These are phyloP conservation scores for Poecilia gillii DNA, from an alignment of 2,797 vertebrate genomes.

Conservation along the genomic window DNA sequence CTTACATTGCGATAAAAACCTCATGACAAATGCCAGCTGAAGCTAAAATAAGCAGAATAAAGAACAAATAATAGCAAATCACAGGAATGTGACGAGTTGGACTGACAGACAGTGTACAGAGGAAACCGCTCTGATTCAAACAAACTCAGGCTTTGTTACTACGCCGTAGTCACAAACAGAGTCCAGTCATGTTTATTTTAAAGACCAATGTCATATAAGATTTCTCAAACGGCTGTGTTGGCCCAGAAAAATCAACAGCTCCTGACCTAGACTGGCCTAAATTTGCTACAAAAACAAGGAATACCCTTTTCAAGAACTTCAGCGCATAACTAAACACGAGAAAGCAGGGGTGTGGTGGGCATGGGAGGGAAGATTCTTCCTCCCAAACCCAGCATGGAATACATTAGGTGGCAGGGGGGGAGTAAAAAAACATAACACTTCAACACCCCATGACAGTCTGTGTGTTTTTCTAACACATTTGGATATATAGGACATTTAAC, in stretches of 20 bases:
- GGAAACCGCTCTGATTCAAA: conserved; percentile 41
- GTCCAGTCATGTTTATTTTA: conserved; percentile 62
- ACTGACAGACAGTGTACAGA: conserved; percentile 47
- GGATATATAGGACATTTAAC: background rate
- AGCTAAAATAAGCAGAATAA: conserved; percentile 67
- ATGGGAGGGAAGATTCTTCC: background rate
- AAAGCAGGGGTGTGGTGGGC: conserved; percentile 7
- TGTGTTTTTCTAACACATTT: background rate
- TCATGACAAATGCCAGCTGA: conserved; percentile 80
- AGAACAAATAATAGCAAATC: conserved; percentile 73
- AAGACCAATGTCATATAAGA: conserved; percentile 58
- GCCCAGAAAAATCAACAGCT: conserved; percentile 47
- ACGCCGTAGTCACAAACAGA: conserved; percentile 55
- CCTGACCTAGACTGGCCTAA: conserved; percentile 53
- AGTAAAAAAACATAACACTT: conserved; percentile 27
- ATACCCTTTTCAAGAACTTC: conserved; percentile 58
- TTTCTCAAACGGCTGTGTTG: conserved; percentile 43
- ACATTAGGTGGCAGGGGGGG: conserved; percentile 24
- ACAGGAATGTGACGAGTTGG: conserved; percentile 49
- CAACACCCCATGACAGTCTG: background rate
- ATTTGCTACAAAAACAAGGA: conserved; percentile 53
- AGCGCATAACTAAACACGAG: conserved; percentile 40
- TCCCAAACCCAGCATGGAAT: conserved; percentile 6
- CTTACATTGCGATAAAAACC: conserved; percentile 80
- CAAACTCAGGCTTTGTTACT: conserved; percentile 39